Conservation (phyloP, 1,140 invertebrate genomes). For the Bombyx mandarina region DNA sequence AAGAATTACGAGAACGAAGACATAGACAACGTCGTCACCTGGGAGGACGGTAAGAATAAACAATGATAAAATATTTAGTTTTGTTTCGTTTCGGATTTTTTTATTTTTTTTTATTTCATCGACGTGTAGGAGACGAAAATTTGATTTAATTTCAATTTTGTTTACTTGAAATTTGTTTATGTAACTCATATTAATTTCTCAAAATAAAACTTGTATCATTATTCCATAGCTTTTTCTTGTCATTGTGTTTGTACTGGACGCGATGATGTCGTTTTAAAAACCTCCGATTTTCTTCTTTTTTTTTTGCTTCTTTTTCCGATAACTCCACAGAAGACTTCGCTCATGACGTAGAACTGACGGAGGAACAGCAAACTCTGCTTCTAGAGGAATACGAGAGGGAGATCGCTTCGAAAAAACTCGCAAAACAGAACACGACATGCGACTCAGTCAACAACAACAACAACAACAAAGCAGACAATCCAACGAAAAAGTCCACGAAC, state of each 20-base stretch:
- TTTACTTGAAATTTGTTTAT: no score
- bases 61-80: background rate
- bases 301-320: no score
- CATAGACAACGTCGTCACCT: constrained; percentile 38
- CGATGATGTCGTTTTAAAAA: no score
- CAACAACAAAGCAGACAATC: constrained; percentile 21
- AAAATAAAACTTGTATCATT: no score
- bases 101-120: background rate
- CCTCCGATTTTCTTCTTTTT: no score
- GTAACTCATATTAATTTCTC: no score
- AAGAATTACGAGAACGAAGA: constrained; percentile 24
- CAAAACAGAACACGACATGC: constrained; percentile 24
- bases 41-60: constrained; percentile 55
- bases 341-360: constrained; percentile 71
- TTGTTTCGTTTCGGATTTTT: background rate
- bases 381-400: constrained; percentile 73
- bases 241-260: no score
- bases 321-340: constrained; percentile 71
- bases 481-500: constrained; percentile 26
- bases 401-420: constrained; percentile 50
- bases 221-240: no score
- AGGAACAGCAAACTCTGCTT: constrained; percentile 73
- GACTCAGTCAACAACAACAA: constrained; percentile 40
- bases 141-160: no score
- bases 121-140: no score